phyloP scores from a whole-genome alignment of 2,113 vertebrate species.

The Malurus alboscapulatus region DNA sequence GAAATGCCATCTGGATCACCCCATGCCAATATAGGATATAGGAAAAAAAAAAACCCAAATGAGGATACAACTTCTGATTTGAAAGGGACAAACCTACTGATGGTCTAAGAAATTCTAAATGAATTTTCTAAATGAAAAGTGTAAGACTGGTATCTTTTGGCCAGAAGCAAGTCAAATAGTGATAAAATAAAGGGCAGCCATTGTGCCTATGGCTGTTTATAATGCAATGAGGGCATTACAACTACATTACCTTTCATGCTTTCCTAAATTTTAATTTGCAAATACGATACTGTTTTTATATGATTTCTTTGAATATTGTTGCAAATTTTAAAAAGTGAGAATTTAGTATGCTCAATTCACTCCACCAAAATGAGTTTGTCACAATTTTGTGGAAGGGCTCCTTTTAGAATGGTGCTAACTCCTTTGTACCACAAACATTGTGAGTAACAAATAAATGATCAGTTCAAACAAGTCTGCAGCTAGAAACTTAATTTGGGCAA shows the following conservation, averaged over 20 bases:
- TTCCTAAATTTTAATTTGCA: background rate
- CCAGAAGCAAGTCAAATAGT: constrained; percentile 60
- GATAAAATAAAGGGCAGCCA: constrained; percentile 43
- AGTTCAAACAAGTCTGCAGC: constrained; percentile 42
- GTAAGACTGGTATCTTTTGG: constrained; percentile 31
- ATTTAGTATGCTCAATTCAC: background rate
- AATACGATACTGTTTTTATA: background rate
- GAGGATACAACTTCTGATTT: constrained; percentile 31
- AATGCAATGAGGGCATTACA: background rate
- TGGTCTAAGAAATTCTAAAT: constrained; percentile 52
- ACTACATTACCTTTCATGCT: background rate
- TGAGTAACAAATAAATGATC: constrained; percentile 29
- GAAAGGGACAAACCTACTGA: constrained; percentile 38
- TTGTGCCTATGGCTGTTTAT: background rate
- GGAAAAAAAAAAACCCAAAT: background rate
- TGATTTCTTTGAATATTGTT: background rate
- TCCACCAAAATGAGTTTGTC: background rate
- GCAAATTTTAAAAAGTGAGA: background rate
- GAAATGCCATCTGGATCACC: constrained; percentile 28
- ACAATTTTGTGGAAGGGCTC: background rate
- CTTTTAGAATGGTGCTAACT: background rate
- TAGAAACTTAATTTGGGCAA: constrained; percentile 32
- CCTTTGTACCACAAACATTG: background rate
- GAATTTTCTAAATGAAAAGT: constrained; percentile 25
- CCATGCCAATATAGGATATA: background rate